These are phyloP conservation scores for Oscheius sp. DNA, from an alignment of 2,888 invertebrate genomes.

Conservation along the genomic window DNA sequence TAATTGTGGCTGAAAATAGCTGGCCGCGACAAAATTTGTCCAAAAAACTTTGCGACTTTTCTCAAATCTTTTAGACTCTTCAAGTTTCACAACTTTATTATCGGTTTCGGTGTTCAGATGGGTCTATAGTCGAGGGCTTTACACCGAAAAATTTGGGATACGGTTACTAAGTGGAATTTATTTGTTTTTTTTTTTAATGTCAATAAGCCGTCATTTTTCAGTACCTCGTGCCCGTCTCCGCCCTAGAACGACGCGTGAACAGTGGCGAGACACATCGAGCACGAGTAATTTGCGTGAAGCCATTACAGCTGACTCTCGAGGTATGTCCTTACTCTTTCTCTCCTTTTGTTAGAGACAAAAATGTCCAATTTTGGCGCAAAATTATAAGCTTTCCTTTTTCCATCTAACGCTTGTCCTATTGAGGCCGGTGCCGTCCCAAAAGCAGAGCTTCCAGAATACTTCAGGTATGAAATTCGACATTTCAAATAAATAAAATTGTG, in stretches of 20 bases:
- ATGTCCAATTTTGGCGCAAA: not conserved
- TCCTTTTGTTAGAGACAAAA: not conserved
- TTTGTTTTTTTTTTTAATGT: slow-evolving; percentile 17
- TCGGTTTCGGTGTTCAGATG: too few species aligned
- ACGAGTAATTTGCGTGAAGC: slow-evolving; percentile 12
- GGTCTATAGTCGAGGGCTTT: too few species aligned
- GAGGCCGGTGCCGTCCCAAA: slow-evolving; percentile 7
- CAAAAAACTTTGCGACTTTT: too few species aligned
- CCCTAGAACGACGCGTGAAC: slow-evolving; percentile 16
- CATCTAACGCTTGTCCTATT: slow-evolving; percentile 6
- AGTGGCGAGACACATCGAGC: slow-evolving; percentile 5
- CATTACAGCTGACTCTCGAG: not conserved
- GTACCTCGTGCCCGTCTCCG: slow-evolving; percentile 25
- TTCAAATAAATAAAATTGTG: not conserved
- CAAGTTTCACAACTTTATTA: too few species aligned
- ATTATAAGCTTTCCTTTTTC: not conserved
- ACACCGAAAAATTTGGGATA: too few species aligned
- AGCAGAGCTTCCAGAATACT: slow-evolving; percentile 17
- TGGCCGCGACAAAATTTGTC: too few species aligned
- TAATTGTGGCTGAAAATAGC: too few species aligned
- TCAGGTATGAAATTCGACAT: not conserved
- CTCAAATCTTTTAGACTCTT: too few species aligned
- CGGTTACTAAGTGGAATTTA: too few species aligned
- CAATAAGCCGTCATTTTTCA: not conserved
- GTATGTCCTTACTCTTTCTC: not conserved